Conservation (phyloP, 1,140 invertebrate genomes). For the Scylla paramamosain region DNA sequence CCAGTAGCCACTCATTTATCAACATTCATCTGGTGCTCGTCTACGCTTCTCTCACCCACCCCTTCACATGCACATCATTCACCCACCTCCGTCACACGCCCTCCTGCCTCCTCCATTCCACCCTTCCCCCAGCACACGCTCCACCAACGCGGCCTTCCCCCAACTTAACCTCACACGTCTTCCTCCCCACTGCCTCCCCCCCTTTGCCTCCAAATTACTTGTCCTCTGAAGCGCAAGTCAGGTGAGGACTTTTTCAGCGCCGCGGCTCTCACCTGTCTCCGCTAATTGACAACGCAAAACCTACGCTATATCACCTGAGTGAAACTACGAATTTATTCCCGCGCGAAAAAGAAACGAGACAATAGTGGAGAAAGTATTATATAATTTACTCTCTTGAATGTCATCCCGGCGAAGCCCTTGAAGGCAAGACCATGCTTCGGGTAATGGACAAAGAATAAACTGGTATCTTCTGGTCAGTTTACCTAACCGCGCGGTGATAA, state of each 20-base stretch:
- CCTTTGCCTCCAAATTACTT: not conserved
- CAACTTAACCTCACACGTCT: not conserved
- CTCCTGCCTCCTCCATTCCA: not conserved
- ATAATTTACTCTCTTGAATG: not conserved
- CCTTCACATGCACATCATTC: not conserved
- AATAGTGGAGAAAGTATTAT: not conserved
- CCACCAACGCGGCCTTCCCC: not conserved
- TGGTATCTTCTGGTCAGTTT: conserved; percentile 13
- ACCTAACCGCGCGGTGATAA: not conserved
- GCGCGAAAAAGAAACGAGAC: not conserved
- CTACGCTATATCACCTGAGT: not conserved
- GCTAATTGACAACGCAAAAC: not conserved
- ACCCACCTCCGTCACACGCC: not conserved
- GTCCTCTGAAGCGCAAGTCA: not conserved
- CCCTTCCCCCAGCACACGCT: not conserved
- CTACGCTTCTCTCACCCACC: too few species aligned
- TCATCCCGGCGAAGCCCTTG: not conserved
- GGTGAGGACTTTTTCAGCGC: not conserved
- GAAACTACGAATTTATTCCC: not conserved
- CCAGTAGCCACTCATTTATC: not conserved
- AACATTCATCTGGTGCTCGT: not conserved
- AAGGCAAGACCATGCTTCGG: not conserved
- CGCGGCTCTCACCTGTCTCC: not conserved
- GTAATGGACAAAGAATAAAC: not conserved
- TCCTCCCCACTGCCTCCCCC: not conserved